These are phyloP conservation scores for Lepidonotus clava DNA, from an alignment of 2,888 invertebrate species.

Conservation along the genomic window DNA sequence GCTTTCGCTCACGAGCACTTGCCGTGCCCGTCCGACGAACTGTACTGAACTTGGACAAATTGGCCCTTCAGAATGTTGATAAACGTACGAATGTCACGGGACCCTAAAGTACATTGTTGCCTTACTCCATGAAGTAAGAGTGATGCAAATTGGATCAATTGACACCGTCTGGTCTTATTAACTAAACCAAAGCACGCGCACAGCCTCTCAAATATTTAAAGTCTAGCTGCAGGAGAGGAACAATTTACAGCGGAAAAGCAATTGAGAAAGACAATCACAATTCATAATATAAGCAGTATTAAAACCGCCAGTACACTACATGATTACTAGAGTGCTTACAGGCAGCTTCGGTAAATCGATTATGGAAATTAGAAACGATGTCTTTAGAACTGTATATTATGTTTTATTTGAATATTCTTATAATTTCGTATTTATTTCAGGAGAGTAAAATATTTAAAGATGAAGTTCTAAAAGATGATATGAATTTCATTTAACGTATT, in stretches of 20 bases:
- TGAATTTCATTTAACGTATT: too few species aligned
- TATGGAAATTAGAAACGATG: neutral
- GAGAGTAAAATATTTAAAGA: neutral
- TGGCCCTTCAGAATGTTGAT: neutral
- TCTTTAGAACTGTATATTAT: neutral
- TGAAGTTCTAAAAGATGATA: too few species aligned
- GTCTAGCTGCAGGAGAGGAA: neutral
- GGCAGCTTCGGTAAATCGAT: neutral
- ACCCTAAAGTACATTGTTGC: neutral
- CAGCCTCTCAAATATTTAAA: constrained; percentile 14
- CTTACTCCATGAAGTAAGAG: neutral
- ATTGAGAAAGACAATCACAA: too few species aligned
- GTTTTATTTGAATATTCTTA: neutral
- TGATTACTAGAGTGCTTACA: neutral
- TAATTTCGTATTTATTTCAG: constrained; percentile 4
- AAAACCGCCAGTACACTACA: too few species aligned
- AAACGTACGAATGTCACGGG: neutral
- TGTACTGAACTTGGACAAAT: neutral
- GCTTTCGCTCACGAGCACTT: neutral
- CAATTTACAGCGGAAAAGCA: neutral
- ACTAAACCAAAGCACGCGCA: neutral
- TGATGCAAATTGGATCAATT: neutral
- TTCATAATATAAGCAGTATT: too few species aligned
- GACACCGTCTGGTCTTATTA: neutral
- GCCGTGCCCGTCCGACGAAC: neutral